Conservation (phyloP, 2,113 vertebrate species). For the Ciconia stormi region DNA sequence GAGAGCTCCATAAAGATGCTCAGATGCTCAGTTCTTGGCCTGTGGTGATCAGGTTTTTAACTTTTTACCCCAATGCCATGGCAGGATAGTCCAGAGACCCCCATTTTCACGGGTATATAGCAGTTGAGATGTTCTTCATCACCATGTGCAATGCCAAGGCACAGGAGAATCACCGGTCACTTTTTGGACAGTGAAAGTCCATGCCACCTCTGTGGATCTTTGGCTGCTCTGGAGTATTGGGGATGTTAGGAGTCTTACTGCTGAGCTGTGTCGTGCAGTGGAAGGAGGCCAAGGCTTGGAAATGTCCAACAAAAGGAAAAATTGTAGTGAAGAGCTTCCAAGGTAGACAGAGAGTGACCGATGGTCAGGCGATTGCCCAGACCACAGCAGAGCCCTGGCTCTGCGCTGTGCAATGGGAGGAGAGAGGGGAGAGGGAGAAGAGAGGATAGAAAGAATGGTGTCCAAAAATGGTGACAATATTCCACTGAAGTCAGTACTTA, state of each 20-base stretch:
- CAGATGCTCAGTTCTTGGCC: not conserved
- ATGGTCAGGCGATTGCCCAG: not conserved
- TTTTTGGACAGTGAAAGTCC: not conserved
- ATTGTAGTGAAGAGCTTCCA: not conserved
- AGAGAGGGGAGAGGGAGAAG: not conserved
- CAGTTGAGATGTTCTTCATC: not conserved
- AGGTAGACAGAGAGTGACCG: not conserved
- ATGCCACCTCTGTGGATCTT: not conserved
- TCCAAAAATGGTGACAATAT: not conserved
- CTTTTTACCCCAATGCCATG: not conserved
- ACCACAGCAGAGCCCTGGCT: not conserved
- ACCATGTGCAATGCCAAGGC: rapidly evolving
- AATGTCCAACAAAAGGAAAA: not conserved
- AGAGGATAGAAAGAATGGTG: not conserved
- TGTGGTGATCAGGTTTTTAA: not conserved
- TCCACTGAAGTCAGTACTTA: not conserved
- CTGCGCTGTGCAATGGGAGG: not conserved
- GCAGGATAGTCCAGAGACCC: not conserved
- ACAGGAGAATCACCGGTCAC: not conserved
- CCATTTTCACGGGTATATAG: not conserved
- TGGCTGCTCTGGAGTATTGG: not conserved
- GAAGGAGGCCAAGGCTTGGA: not conserved
- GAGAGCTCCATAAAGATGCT: not conserved
- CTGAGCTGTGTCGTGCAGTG: not conserved
- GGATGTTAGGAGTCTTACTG: not conserved